Conservation (phyloP, 2,888 invertebrate species). For the Cryptocheilus praepositus region DNA sequence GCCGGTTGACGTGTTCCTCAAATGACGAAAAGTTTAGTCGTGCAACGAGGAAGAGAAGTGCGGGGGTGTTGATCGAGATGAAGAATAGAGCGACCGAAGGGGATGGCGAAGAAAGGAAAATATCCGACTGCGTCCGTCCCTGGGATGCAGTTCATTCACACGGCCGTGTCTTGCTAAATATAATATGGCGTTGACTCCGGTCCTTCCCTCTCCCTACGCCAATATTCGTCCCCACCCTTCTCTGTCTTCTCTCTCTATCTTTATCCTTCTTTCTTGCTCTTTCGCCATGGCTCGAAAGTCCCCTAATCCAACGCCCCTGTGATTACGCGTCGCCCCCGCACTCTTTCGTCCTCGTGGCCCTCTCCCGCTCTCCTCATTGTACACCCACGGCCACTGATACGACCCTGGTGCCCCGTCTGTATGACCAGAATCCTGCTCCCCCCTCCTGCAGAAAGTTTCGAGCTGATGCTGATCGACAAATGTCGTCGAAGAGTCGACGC, state of each 20-base stretch:
- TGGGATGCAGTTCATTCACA: constrained; percentile 71
- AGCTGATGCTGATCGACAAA: too few species aligned
- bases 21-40: too few species aligned
- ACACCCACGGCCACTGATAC: constrained; percentile 30
- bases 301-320: constrained; percentile 69
- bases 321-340: constrained; percentile 59
- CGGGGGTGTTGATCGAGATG: too few species aligned
- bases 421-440: neutral
- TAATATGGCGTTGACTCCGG: constrained; percentile 69
- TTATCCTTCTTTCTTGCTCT: constrained; percentile 13
- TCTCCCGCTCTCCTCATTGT: constrained; percentile 3
- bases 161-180: constrained; percentile 69
- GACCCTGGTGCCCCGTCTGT: constrained; percentile 25
- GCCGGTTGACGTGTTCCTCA: too few species aligned
- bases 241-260: constrained; percentile 34
- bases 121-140: constrained; percentile 47
- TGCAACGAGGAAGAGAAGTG: too few species aligned
- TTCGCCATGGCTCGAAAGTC: constrained; percentile 42
- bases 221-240: constrained; percentile 24
- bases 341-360: constrained; percentile 30
- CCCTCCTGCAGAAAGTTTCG: neutral
- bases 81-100: too few species aligned
- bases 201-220: constrained; percentile 31
- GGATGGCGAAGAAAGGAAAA: too few species aligned
- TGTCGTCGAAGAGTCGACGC: too few species aligned